phyloP scores from a whole-genome alignment of 2,797 vertebrate species.

The Sarcoramphus papa region DNA sequence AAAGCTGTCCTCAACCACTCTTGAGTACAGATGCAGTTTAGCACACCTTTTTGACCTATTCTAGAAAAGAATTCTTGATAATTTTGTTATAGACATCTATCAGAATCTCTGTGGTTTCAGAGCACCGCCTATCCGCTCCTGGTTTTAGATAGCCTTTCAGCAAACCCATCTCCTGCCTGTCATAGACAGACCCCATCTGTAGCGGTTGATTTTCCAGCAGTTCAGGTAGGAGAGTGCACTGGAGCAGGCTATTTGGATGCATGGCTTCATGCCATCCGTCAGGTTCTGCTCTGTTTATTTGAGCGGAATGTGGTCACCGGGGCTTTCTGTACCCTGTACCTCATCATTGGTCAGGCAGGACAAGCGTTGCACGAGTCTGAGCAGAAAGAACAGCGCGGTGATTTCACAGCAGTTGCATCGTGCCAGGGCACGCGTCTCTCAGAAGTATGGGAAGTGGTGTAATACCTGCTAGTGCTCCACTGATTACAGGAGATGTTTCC shows the following conservation, averaged over 20 bases:
- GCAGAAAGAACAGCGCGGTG: not conserved
- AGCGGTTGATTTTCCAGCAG: not conserved
- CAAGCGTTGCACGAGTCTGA: accelerated
- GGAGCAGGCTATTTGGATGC: not conserved
- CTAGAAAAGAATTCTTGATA: not conserved
- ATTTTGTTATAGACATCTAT: not conserved
- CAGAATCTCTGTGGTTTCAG: not conserved
- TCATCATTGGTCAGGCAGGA: not conserved
- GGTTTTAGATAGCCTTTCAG: not conserved
- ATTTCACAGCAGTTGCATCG: not conserved
- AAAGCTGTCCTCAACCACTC: not conserved
- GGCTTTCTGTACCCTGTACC: not conserved
- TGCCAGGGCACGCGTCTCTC: not conserved
- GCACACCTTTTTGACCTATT: not conserved
- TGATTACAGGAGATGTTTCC: not conserved
- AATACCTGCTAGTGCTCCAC: not conserved
- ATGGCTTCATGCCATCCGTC: not conserved
- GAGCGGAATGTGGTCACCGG: not conserved
- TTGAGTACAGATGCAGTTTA: not conserved
- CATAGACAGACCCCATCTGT: not conserved
- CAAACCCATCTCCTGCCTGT: not conserved
- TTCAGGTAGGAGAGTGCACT: not conserved
- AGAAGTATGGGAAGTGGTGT: not conserved
- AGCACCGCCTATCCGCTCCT: not conserved
- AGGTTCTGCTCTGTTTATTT: not conserved